A percentile compares a stretch with the other conserved stretches of the same genome.
Conservation (phyloP, 2,888 invertebrate genomes). For the Euzetes globulus region DNA sequence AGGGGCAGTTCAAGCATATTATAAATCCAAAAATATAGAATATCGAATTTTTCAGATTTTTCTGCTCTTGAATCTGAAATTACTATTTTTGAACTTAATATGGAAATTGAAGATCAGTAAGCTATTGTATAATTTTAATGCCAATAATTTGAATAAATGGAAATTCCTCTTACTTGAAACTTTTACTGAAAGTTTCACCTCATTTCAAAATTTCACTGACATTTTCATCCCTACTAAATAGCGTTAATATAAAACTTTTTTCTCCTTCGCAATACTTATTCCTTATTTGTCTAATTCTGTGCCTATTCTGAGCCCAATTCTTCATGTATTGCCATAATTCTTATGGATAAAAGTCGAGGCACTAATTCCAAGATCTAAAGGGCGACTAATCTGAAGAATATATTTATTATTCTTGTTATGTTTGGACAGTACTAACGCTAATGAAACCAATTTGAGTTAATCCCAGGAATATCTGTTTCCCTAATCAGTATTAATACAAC, state of each 20-base stretch:
- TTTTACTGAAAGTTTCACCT: no score
- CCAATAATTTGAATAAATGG: no score
- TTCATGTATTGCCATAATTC: background rate
- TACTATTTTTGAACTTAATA: no score
- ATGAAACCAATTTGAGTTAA: conserved; percentile 20
- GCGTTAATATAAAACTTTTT: conserved; percentile 20
- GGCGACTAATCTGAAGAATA: background rate
- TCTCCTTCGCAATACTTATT: background rate
- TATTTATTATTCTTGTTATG: background rate
- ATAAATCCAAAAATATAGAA: no score
- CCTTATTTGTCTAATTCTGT: background rate
- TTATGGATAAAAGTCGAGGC: background rate
- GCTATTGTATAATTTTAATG: no score
- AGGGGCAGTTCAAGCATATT: no score
- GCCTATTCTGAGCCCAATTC: background rate
- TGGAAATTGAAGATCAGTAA: no score
- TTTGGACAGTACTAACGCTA: background rate
- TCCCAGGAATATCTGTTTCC: background rate
- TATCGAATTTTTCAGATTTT: no score
- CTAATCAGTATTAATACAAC: conserved; percentile 22
- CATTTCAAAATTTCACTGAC: no score
- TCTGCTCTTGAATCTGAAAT: no score
- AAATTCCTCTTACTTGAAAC: no score
- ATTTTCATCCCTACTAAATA: no score
- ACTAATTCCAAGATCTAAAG: background rate